phyloP scores from a whole-genome alignment of 1,140 invertebrate species.

The Eumeta japonica region DNA sequence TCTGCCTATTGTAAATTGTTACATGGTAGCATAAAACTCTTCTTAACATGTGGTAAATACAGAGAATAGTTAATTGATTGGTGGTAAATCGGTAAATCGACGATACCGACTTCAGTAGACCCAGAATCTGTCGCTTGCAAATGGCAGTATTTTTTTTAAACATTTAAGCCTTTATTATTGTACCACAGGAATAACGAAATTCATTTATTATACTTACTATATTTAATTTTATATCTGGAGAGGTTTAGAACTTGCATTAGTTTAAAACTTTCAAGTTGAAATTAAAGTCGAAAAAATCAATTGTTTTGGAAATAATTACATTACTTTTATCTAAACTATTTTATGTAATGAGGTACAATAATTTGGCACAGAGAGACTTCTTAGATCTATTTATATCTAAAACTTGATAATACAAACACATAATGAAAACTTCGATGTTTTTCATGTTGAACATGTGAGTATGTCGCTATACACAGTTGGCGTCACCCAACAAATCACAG shows the following conservation, averaged over 20 bases:
- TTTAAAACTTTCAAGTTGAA: neutral
- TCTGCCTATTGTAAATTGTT: too few relatives aligned
- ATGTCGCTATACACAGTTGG: too few relatives aligned
- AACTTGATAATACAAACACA: too few relatives aligned
- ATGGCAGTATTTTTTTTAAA: neutral
- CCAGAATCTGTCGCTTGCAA: too few relatives aligned
- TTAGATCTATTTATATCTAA: slow-evolving; percentile 50
- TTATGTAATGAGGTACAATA: slow-evolving; percentile 58
- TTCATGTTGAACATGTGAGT: too few relatives aligned
- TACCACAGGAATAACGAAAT: neutral
- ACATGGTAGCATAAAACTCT: too few relatives aligned
- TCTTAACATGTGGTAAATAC: too few relatives aligned
- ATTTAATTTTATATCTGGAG: neutral
- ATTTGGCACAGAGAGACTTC: slow-evolving; percentile 61
- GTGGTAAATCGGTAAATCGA: too few relatives aligned
- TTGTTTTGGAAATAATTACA: neutral
- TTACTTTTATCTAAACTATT: slow-evolving; percentile 50
- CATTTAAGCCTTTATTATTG: neutral
- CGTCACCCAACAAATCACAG: too few relatives aligned
- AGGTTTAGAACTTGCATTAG: neutral
- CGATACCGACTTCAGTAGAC: too few relatives aligned
- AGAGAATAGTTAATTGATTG: too few relatives aligned
- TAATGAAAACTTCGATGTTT: too few relatives aligned
- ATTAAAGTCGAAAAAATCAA: neutral
- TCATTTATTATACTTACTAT: neutral